A percentile compares a stretch with the other conserved stretches of the same genome.
These are phyloP conservation scores for Lithophane socia DNA, from an alignment of 2,888 invertebrate species.

Conservation along the genomic window DNA sequence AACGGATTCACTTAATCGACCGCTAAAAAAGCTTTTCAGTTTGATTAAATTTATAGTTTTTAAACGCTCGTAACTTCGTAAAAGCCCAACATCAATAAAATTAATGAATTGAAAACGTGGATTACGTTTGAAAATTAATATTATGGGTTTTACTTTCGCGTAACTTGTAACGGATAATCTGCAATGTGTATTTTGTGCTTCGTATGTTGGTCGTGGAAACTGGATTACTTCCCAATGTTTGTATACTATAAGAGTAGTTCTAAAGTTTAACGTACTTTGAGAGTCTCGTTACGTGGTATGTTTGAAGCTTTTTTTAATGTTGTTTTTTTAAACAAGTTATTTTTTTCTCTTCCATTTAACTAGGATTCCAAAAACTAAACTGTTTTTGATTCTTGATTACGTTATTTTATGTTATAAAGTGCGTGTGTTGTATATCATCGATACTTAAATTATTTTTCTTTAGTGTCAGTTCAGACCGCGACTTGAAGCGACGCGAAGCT, in stretches of 20 bases:
- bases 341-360: not conserved
- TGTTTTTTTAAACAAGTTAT: not conserved
- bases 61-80: conserved; percentile 46
- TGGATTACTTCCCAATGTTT: conserved; percentile 4
- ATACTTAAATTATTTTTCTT: not conserved
- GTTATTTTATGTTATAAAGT: not conserved
- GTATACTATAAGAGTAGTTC: not conserved
- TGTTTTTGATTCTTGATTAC: not conserved
- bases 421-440: too few species aligned
- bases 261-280: not conserved
- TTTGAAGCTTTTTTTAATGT: not conserved
- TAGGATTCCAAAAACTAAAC: not conserved
- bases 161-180: conserved; percentile 40
- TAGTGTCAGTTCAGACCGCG: too few species aligned
- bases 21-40: conserved; percentile 47
- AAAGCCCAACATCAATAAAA: conserved; percentile 60
- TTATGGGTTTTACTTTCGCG: conserved; percentile 35
- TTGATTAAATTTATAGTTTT: conserved; percentile 63
- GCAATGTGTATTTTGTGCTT: conserved; percentile 24
- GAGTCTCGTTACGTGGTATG: not conserved
- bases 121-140: conserved; percentile 62
- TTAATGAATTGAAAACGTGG: conserved; percentile 62
- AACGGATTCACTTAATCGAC: conserved; percentile 40
- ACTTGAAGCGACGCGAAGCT: too few species aligned
- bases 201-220: not conserved